A percentile compares a stretch with the other conserved stretches of the same genome.
Evolutionary conservation across 2,113 vertebrate genomes (phyloP).

Genomic region (Neoarius graeffei): DNA sequence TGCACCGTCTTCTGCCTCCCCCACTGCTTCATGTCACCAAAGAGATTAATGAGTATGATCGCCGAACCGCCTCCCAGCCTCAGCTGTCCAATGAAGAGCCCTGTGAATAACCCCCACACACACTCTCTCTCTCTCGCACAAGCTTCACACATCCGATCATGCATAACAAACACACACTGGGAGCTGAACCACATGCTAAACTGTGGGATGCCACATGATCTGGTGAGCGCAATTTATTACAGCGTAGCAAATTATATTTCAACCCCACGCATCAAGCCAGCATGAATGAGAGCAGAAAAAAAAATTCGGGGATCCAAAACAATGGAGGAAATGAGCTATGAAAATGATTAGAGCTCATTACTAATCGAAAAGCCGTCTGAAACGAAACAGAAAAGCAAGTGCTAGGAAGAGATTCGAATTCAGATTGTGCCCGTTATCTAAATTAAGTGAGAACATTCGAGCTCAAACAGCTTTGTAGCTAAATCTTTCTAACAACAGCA

Average conservation of each 20-base stretch:
- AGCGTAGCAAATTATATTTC: slow-evolving; percentile 43
- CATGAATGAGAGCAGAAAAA: not conserved
- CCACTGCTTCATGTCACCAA: slow-evolving; percentile 65
- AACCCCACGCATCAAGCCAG: slow-evolving; percentile 28
- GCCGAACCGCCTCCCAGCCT: slow-evolving; percentile 71
- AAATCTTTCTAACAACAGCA: slow-evolving; percentile 6
- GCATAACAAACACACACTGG: slow-evolving; percentile 42
- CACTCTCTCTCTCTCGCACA: slow-evolving; percentile 20
- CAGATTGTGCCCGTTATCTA: not conserved
- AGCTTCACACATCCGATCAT: slow-evolving; percentile 1
- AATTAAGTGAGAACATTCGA: not conserved
- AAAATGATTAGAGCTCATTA: slow-evolving; percentile 13
- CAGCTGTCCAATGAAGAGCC: slow-evolving; percentile 60
- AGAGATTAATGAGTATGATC: slow-evolving; percentile 81
- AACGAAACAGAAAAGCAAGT: not conserved
- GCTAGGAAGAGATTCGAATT: not conserved
- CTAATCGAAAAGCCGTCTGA: not conserved
- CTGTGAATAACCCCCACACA: slow-evolving; percentile 51
- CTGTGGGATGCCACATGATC: slow-evolving; percentile 35
- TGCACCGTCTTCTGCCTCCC: slow-evolving; percentile 41
- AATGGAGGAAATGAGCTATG: not conserved
- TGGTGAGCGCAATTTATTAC: slow-evolving; percentile 38
- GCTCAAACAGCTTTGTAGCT: not conserved
- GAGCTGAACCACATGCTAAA: slow-evolving; percentile 33
- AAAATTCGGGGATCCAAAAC: not conserved